Evolutionary conservation across 1,140 invertebrate species (phyloP), one percentile per base, ranked within the genome.

Genomic region (Maniola jurtina): DNA sequence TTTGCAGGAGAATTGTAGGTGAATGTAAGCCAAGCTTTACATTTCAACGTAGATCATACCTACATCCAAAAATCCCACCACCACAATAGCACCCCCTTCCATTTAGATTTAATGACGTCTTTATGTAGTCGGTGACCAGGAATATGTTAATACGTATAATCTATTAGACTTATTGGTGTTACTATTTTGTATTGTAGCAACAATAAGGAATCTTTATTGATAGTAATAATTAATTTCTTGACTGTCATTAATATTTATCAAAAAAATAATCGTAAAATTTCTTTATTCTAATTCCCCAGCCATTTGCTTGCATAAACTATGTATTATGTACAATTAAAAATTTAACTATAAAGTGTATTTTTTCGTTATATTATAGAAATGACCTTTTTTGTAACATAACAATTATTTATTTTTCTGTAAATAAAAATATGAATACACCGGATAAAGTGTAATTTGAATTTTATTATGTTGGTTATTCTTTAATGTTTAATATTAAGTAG

Each of bases 171-270:
- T 50, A 15, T 50, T 47, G 5, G 10, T 42, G 13, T 42, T 42
- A 42, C 13, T 58, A 58, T 58, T 58, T 35, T 15, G 70, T 69
- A 76, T 61, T 66, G 48, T 71, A 71, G 66, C 5, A 57, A 68
- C 62, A 71, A 68, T 71, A 68, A 68, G 57, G 35, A 25, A 25
- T 25, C 4, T 25, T 25, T 2, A 25, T 25, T 25, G 25, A 25
- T 25, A 25, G 4, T 25, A 25, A 25, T 25, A 25, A 25, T 25
- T 25, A 2, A 25, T 25, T 25, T 25, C 4, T 25, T 25, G 25
- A 25, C 25, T 2, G 1, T 25, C 25, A 25, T 25, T 25, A 25
- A 25, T 25, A 42, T 42, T 42, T 42, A 42, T 10, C 40, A 42
- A 42, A 42, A 42, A 2, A 42, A 42, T 10, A 42, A 13, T 42